Evolutionary conservation across 2,888 invertebrate genomes (phyloP).

Genomic region (Sarcophaga caerulescens): DNA sequence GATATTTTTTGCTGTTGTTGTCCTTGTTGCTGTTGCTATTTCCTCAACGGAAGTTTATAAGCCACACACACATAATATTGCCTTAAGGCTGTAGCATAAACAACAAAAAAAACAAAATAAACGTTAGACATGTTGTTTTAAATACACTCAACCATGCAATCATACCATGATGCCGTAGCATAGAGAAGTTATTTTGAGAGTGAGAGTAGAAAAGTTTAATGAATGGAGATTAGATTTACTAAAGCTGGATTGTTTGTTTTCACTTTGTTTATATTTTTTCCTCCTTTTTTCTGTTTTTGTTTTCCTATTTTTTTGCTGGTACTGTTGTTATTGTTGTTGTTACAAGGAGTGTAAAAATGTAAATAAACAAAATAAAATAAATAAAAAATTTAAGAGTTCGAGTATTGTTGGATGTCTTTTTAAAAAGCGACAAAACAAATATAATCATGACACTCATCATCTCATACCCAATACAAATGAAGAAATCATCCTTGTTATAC

Average conservation of each 20-base stretch:
- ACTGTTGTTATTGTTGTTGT: too few relatives aligned
- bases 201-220: constrained; percentile 44
- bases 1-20: not conserved
- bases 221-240: constrained; percentile 54
- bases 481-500: constrained; percentile 36
- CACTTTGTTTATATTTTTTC: constrained; percentile 9
- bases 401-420: constrained; percentile 10
- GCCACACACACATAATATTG: constrained; percentile 50
- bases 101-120: constrained; percentile 18
- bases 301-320: not conserved
- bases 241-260: constrained; percentile 23
- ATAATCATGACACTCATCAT: constrained; percentile 70
- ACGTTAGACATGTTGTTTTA: constrained; percentile 49
- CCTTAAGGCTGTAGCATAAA: constrained; percentile 34
- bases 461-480: constrained; percentile 50
- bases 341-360: too few relatives aligned
- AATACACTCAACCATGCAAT: constrained; percentile 14
- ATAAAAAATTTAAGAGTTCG: not conserved
- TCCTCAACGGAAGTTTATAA: constrained; percentile 50
- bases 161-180: too few relatives aligned
- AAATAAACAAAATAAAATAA: not conserved
- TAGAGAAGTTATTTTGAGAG: too few relatives aligned
- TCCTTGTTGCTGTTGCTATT: constrained; percentile 6
- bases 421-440: constrained; percentile 71
- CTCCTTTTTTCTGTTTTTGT: constrained; percentile 38